Base-by-base conservation (phyloP, 2,113 vertebrate genomes). In the Macroglossus sobrinus region DNA sequence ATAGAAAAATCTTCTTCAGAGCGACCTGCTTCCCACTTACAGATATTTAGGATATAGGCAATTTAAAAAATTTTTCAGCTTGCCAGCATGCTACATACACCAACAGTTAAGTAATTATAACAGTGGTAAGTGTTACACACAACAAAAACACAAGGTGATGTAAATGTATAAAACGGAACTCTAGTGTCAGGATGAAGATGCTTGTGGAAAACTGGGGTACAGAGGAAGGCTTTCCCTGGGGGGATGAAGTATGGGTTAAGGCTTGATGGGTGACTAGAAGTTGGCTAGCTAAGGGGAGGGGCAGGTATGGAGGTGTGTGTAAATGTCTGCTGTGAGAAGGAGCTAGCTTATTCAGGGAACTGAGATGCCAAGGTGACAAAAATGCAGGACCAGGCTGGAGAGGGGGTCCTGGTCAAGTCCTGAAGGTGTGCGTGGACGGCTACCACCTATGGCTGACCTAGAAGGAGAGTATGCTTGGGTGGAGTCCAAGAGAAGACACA, bases 391-490 rank as follows among this genome's bases (percentile, higher is more conserved):
- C 15, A 8, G 22, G 64, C 33, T 84, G 19, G 63, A 68, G 63
- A 74, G 5, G 30, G 16, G 30, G 38, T 2, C 47, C 2, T 7
- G 28, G 43, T 11, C 21, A 30, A 8, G n/a, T 9, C n/a, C 40
- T 6, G 30, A 10, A 6, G 7, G 2, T 9, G 8, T 0, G 0
- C 5, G 22, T 13, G 18, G 47, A 21, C 50, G 4, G 21, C 16
- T 2, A 28, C 43, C 18, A 3, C 55, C 78, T 30, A 38, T 35
- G 0, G 33, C 30, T 40, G 28, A 1, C 7, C 0, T 18, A 13
- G 12, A 2, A 59, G 33, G 13, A 14, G 10, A 2, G 0, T 0
- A 2, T 8, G 22, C 1, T 3, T 13, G 1, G 35, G 61, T 45
- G 6, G n/a, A 24, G 30, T 19, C 43, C 22, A 3, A 1, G 7